Conservation (phyloP, 2,797 vertebrate genomes). For the Tragopan temminckii region DNA sequence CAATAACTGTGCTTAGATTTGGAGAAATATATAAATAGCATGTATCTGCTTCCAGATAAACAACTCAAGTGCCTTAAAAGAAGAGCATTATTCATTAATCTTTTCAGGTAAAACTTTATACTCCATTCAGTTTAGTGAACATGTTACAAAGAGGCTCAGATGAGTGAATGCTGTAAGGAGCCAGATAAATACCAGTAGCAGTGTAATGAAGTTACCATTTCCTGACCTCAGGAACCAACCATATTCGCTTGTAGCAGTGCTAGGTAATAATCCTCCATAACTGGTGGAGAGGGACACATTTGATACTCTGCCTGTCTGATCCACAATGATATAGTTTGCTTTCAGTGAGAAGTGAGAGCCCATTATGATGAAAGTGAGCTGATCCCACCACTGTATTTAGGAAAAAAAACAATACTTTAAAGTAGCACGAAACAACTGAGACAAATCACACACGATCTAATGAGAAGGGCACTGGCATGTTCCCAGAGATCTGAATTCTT, state of each 20-base stretch:
- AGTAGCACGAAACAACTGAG: not conserved
- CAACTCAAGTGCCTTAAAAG: not conserved
- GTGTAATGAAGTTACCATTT: not conserved
- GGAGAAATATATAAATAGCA: not conserved
- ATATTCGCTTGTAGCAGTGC: not conserved
- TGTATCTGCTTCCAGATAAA: not conserved
- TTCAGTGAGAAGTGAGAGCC: not conserved
- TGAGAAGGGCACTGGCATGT: not conserved
- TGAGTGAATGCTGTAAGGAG: not conserved
- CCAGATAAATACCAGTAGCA: not conserved
- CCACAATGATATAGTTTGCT: not conserved
- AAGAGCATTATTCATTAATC: not conserved
- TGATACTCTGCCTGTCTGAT: not conserved
- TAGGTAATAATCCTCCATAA: not conserved
- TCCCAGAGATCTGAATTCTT: slow-evolving; percentile 15
- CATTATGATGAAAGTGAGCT: not conserved
- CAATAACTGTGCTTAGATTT: not conserved
- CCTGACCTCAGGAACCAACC: not conserved
- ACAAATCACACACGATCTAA: not conserved
- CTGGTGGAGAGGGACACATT: not conserved
- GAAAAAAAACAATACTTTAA: not conserved
- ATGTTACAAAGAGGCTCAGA: not conserved
- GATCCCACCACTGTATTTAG: not conserved
- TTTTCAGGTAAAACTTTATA: not conserved
- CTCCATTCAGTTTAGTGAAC: not conserved